phyloP scores from a whole-genome alignment of 2,797 vertebrate genomes.

The Sebastes vulpes region DNA sequence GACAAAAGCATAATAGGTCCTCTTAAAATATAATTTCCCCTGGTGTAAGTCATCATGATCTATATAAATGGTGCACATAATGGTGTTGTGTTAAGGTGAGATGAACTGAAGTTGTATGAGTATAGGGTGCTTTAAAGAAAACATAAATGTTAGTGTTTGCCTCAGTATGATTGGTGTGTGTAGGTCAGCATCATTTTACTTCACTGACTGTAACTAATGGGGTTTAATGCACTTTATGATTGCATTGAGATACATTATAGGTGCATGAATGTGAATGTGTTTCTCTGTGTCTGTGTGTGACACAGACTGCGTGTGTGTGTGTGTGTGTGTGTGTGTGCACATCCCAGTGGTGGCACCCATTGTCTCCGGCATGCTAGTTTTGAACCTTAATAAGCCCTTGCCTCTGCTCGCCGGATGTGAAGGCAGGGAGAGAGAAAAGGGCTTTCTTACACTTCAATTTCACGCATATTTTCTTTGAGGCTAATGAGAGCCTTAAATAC shows the following conservation, averaged over 20 bases:
- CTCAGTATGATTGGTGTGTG: neutral
- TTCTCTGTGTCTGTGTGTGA: neutral
- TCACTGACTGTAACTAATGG: constrained; percentile 25
- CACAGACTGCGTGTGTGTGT: neutral
- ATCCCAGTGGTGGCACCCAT: constrained; percentile 11
- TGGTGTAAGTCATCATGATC: neutral
- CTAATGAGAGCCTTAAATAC: constrained; percentile 89
- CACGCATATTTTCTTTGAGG: constrained; percentile 86
- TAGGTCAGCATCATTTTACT: constrained; percentile 30
- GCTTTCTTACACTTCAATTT: constrained; percentile 86
- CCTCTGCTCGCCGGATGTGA: constrained; percentile 59
- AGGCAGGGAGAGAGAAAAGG: constrained; percentile 72
- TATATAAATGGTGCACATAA: neutral
- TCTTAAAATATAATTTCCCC: neutral
- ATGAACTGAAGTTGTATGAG: neutral
- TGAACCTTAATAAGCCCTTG: constrained; percentile 81
- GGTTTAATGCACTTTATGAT: constrained; percentile 23
- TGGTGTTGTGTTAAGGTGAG: neutral
- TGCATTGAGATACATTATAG: constrained; percentile 8
- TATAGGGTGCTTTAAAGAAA: neutral
- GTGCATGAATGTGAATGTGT: constrained; percentile 31
- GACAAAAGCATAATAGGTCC: neutral
- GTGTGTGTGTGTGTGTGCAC: constrained; percentile 7
- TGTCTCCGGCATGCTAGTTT: constrained; percentile 65
- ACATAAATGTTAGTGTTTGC: constrained; percentile 3